Evolutionary conservation across 2,888 invertebrate genomes (phyloP), one percentile per base, ranked within the genome.

Genomic region (Dasypogon diadema): DNA sequence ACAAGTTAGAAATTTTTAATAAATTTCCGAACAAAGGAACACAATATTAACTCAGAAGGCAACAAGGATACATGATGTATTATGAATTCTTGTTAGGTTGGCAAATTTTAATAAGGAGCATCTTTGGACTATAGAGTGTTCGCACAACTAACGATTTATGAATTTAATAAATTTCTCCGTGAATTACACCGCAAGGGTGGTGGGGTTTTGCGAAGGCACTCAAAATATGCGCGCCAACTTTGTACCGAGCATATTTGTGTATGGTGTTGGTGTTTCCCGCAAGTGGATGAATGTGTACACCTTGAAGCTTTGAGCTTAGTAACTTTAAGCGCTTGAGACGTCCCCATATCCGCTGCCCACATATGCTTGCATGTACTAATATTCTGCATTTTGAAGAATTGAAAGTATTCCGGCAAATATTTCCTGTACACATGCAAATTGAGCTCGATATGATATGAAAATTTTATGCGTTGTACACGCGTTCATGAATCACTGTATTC

Each of bases 21-120:
- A 65, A 65, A 65, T 65, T 65, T 46, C 46, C 65, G 65, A 65
- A 65, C 65, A 65, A 65, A 65, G 22, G 65, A 48, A 21, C 60
- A 3, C 60, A 8, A 21, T 24, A n/a, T 16, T 65, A 42, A 65
- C 65, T 48, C 16, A 26, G 56, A n/a, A n/a, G 37, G 65, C 14
- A 46, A 14, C 26, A 37, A 65, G 51, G 21, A 51, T 65, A 48
- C 42, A 65, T 65, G 65, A 65, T 65, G 65, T 65, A 65, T 65
- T 46, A 65, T 24, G 42, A 46, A 22, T 14, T 21, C 65, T 65
- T 65, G 65, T 65, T 46, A 14, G 65, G 70, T 70, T 75, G 70
- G 75, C 70, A 68, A 75, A 75, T 75, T 75, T 75, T 75, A 75
- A 75, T 75, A 75, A 70, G 68, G 24, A 34, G 21, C 65, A 14